These are phyloP conservation scores for Morus bassanus DNA, from an alignment of 2,797 vertebrate genomes.

Conservation along the genomic window DNA sequence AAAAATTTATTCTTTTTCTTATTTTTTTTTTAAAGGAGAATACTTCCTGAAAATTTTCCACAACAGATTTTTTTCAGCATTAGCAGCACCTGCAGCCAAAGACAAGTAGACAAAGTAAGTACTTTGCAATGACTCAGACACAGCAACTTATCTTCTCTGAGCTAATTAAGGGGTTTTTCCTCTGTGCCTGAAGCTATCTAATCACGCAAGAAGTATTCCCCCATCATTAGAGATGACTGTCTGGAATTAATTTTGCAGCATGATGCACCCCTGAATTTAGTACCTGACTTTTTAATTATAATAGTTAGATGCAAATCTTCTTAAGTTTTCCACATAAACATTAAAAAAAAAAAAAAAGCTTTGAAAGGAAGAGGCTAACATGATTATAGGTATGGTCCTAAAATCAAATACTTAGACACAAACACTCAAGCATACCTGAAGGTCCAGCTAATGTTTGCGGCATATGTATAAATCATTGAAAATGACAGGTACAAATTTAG, in stretches of 20 bases:
- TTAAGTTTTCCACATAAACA: neutral
- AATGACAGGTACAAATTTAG: neutral
- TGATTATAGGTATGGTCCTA: neutral
- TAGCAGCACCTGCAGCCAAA: neutral
- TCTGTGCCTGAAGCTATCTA: conserved; percentile 11
- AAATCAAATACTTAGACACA: neutral
- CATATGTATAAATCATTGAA: neutral
- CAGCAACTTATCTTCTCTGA: neutral
- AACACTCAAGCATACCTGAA: neutral
- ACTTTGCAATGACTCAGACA: neutral
- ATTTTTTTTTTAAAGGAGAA: neutral
- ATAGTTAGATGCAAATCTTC: neutral
- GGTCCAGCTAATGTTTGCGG: neutral
- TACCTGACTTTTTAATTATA: conserved; percentile 7
- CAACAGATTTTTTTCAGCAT: neutral
- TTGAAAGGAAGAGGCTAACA: neutral
- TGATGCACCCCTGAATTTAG: neutral
- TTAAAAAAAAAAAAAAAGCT: neutral
- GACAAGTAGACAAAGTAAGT: neutral
- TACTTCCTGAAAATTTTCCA: neutral
- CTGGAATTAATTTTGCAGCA: neutral
- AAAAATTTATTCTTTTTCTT: neutral
- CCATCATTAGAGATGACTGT: neutral
- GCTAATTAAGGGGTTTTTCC: conserved; percentile 37
- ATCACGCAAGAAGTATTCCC: conserved; percentile 22